Conservation (phyloP, 1,140 invertebrate genomes). For the Eubasilissa regina region DNA sequence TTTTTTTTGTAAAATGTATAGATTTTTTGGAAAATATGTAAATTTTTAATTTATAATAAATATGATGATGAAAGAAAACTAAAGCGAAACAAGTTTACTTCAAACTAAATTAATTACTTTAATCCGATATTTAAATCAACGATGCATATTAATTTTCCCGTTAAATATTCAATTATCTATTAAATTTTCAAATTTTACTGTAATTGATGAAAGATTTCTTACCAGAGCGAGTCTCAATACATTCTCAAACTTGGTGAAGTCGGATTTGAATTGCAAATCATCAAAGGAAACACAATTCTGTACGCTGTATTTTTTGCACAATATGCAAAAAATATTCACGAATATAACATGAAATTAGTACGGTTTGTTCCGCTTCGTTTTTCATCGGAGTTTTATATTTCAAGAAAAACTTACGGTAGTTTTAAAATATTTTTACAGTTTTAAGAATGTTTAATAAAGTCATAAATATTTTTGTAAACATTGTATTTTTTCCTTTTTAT, state of each 20-base stretch:
- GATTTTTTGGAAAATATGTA: constrained; percentile 22
- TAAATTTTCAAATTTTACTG: no score
- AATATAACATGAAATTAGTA: constrained; percentile 7
- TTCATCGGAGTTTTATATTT: not conserved
- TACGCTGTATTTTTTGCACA: constrained; percentile 8
- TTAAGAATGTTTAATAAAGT: no score
- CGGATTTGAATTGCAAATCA: constrained; percentile 36
- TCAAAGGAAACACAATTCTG: constrained; percentile 15
- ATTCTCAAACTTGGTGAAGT: not conserved
- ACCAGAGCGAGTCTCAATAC: no score
- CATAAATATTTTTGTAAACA: no score
- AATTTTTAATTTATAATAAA: not conserved
- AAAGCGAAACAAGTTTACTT: not conserved
- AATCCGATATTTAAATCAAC: no score
- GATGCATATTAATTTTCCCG: no score
- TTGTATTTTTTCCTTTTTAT: no score
- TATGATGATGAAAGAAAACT: not conserved
- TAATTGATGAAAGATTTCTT: no score
- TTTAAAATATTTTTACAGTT: no score
- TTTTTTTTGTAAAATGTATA: constrained; percentile 49
- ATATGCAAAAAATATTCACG: constrained; percentile 17
- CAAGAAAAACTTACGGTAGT: no score
- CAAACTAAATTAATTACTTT: not conserved
- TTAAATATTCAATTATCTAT: no score
- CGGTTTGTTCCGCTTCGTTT: constrained; percentile 10